Evolutionary conservation across 2,113 vertebrate species (phyloP), one percentile per base, ranked within the genome.

Genomic region (Gopherus flavomarginatus): DNA sequence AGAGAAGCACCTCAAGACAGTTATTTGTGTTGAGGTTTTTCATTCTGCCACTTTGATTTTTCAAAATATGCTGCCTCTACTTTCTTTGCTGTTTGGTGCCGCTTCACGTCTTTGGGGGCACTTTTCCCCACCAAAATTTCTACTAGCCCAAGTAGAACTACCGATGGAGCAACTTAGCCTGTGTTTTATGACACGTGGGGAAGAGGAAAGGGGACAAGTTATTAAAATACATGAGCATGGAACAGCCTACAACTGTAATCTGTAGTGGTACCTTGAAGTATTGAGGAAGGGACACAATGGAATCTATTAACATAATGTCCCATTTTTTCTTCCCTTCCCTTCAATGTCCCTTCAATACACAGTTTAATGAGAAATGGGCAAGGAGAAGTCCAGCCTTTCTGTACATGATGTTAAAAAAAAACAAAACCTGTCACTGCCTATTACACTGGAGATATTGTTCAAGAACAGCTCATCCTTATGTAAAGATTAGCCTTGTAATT

Each of bases 401-500:
- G 75, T 83, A 53, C 42, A 10, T 5, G 35, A 38, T 69, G 35
- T 10, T 78, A 65, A 91, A 88, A 90, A 90, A 94, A 94, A 54
- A 49, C 10, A 95, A 93, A 81, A 35, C 53, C 24, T 93, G 29
- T 83, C 11, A 2, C 8, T 82, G 85, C 86, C 69, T 91, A 53
- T 88, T 88, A 87, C 83, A 84, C 91, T 95, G 78, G 82, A 5
- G 38, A 53, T 94, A 35, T 91, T 97, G 88, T 96, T 96, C 93
- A 95, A 97, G 94, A 95, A 77, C 95, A 94, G 90, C 92, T 93
- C 89, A 90, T 94, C 90, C 90, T 96, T 93, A 96, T 42, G n/a
- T 94, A 88, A 96, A 97, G 96, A 98, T 96, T 97, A 96, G 89
- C 80, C 54, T 83, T 75, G 69, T 97, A 96, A 96, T 92, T 97